Percentiles rank a stretch among this genome's conserved stretches.
These are phyloP conservation scores for Aleiodes leptofemur DNA, from an alignment of 2,888 invertebrate species.

Conservation along the genomic window DNA sequence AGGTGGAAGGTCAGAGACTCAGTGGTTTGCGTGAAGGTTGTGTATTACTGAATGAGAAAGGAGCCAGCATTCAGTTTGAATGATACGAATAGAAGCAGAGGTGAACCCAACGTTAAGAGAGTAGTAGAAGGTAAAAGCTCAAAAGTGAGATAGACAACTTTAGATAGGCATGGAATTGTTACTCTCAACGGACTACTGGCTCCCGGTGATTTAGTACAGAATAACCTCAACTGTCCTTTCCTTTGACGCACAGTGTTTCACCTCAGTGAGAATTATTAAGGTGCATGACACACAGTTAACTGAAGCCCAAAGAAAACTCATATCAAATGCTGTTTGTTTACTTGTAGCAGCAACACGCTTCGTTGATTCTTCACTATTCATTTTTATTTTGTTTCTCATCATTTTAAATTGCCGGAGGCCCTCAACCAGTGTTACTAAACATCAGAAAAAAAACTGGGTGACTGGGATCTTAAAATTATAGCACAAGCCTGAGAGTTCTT, in stretches of 20 bases:
- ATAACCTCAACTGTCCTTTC: conserved; percentile 33
- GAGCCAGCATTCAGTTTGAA: not conserved
- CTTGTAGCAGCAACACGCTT: conserved; percentile 21
- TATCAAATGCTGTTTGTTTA: conserved; percentile 32
- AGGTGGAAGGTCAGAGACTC: conserved; percentile 6
- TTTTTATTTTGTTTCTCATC: conserved; percentile 2
- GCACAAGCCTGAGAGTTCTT: too few relatives aligned
- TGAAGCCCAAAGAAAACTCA: conserved; percentile 5
- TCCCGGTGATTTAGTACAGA: conserved; percentile 20
- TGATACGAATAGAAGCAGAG: not conserved
- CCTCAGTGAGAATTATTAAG: conserved; percentile 39
- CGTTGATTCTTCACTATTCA: conserved; percentile 18
- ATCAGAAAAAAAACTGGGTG: too few relatives aligned
- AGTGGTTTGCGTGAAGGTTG: conserved; percentile 22
- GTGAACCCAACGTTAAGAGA: not conserved
- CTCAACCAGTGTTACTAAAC: not conserved
- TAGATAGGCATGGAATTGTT: conserved; percentile 12
- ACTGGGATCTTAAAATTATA: too few relatives aligned
- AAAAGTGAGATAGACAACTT: conserved; percentile 21
- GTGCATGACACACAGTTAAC: conserved; percentile 18
- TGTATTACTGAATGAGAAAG: conserved; percentile 19
- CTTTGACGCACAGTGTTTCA: conserved; percentile 30
- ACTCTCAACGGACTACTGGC: not conserved
- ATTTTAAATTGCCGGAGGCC: not conserved
- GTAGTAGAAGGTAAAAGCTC: conserved; percentile 1